These are phyloP conservation scores for Falco punctatus DNA, from an alignment of 2,113 vertebrate genomes.

Conservation along the genomic window DNA sequence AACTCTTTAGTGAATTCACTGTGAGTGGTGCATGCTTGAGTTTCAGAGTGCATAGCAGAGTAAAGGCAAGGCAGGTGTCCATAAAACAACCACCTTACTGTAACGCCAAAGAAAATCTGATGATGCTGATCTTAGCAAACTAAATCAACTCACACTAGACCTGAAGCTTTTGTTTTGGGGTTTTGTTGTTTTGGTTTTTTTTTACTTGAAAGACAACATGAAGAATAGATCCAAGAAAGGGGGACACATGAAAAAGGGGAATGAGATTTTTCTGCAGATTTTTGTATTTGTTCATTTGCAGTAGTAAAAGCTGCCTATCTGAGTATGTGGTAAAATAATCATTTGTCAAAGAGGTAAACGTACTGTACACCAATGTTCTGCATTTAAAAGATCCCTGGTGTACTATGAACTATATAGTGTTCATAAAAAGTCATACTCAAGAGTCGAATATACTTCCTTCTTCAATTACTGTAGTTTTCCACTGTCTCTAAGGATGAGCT, in stretches of 20 bases:
- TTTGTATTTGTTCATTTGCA: conserved; percentile 58
- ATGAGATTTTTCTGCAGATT: neutral
- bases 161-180: neutral
- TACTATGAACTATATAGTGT: conserved; percentile 55
- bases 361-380: conserved; percentile 53
- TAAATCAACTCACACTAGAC: neutral
- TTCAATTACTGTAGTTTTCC: conserved; percentile 73
- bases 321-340: conserved; percentile 70
- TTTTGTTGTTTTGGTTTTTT: too few species aligned
- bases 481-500: conserved; percentile 45
- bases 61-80: neutral
- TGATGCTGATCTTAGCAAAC: neutral
- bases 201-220: neutral
- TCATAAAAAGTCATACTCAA: conserved; percentile 68
- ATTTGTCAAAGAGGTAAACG: conserved; percentile 75
- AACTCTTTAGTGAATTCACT: neutral
- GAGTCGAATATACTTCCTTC: conserved; percentile 68
- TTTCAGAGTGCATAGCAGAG: neutral
- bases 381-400: conserved; percentile 74
- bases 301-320: conserved; percentile 63
- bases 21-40: neutral
- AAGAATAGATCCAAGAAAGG: neutral
- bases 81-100: neutral
- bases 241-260: neutral
- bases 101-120: neutral